These are phyloP conservation scores for Antheraea assamensis DNA, from an alignment of 2,888 invertebrate species.

Conservation along the genomic window DNA sequence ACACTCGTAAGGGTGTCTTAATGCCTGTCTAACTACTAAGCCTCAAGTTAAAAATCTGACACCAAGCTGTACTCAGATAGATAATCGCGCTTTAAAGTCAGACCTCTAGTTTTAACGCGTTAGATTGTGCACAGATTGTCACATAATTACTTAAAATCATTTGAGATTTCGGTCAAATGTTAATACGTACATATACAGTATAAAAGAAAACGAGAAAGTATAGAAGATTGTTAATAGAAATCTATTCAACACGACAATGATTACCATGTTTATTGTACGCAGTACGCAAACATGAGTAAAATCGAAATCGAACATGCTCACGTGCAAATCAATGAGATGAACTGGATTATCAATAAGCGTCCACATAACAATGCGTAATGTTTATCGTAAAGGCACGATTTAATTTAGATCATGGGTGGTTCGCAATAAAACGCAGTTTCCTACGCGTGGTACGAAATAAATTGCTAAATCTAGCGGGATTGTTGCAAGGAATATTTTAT, in stretches of 20 bases:
- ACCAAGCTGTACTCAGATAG: no score
- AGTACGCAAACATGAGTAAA: slow-evolving; percentile 25
- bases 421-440: not conserved
- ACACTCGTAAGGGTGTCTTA: no score
- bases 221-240: not conserved
- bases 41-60: no score
- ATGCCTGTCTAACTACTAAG: no score
- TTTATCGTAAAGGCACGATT: not conserved
- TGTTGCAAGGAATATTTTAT: not conserved
- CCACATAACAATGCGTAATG: not conserved
- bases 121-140: no score
- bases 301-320: slow-evolving; percentile 38
- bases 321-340: slow-evolving; percentile 42
- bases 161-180: no score
- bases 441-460: not conserved
- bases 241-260: not conserved
- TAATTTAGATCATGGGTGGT: not conserved
- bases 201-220: not conserved
- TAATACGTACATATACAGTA: no score
- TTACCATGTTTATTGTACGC: not conserved
- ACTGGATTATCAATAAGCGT: slow-evolving; percentile 31
- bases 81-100: no score
- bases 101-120: no score
- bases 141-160: no score
- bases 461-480: not conserved